A percentile compares a stretch with the other conserved stretches of the same genome.
Conservation (phyloP, 2,797 vertebrate species). For the Pangasius sanitwongsei region DNA sequence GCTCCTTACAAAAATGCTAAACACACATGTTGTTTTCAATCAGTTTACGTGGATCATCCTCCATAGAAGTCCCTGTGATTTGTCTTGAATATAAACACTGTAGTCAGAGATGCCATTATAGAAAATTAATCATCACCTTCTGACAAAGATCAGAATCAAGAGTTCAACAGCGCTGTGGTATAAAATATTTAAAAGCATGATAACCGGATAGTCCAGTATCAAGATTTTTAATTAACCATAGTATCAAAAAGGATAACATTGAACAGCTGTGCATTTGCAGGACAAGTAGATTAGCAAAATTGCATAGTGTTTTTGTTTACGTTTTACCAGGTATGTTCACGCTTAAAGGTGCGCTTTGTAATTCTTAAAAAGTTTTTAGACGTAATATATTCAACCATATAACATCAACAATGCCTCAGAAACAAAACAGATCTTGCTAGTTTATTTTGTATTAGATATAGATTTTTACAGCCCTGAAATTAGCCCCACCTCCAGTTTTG, state of each 20-base stretch:
- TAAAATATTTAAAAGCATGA: background rate
- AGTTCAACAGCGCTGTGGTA: background rate
- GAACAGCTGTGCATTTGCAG: background rate
- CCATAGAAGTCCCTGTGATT: background rate
- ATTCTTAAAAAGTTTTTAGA: background rate
- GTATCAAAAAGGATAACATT: background rate
- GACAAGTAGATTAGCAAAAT: background rate
- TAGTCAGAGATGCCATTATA: background rate
- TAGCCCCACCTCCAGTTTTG: background rate
- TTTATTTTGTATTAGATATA: background rate
- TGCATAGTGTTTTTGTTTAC: background rate
- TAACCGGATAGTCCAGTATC: background rate
- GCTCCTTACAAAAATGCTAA: background rate
- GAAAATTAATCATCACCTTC: background rate
- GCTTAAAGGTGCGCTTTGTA: background rate
- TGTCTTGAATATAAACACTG: background rate
- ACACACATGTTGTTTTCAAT: background rate
- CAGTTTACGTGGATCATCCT: background rate
- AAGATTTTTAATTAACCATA: background rate
- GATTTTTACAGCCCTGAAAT: conserved; percentile 4
- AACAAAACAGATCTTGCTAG: background rate
- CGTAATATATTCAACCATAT: no score
- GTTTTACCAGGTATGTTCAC: background rate
- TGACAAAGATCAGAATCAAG: background rate
- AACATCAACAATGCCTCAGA: no score